These are phyloP conservation scores for Notamacropus eugenii DNA, from an alignment of 2,797 vertebrate species.

Conservation along the genomic window DNA sequence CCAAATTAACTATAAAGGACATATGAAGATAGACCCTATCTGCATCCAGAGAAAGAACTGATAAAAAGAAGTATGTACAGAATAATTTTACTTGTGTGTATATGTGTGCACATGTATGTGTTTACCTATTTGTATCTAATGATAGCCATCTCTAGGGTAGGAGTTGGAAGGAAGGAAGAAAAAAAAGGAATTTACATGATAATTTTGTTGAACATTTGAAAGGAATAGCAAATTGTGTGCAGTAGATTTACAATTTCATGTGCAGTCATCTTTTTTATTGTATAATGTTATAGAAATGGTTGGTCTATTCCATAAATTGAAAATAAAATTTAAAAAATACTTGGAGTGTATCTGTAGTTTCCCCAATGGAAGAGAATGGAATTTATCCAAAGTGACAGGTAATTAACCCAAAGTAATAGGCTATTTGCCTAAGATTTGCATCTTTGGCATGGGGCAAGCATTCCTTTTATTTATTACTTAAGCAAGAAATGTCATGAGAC, in stretches of 20 bases:
- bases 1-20: too few relatives aligned
- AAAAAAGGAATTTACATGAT: neutral
- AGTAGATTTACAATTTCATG: neutral
- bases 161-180: neutral
- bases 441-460: neutral
- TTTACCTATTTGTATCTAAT: too few relatives aligned
- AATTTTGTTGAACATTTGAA: neutral
- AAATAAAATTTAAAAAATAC: neutral
- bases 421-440: neutral
- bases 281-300: neutral
- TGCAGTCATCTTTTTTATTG: neutral
- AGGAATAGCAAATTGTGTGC: too few relatives aligned
- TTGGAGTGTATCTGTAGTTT: neutral
- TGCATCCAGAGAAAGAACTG: too few relatives aligned
- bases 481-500: neutral
- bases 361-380: neutral
- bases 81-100: too few relatives aligned
- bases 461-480: neutral
- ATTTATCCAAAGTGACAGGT: neutral
- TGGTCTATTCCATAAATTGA: neutral
- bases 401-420: neutral
- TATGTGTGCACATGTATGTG: too few relatives aligned
- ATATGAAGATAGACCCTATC: too few relatives aligned
- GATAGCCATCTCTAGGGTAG: neutral
- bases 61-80: too few relatives aligned